A percentile compares a stretch with the other conserved stretches of the same genome.
These are phyloP conservation scores for Pogonognathellus flavescens DNA, from an alignment of 1,140 invertebrate genomes.

Conservation along the genomic window DNA sequence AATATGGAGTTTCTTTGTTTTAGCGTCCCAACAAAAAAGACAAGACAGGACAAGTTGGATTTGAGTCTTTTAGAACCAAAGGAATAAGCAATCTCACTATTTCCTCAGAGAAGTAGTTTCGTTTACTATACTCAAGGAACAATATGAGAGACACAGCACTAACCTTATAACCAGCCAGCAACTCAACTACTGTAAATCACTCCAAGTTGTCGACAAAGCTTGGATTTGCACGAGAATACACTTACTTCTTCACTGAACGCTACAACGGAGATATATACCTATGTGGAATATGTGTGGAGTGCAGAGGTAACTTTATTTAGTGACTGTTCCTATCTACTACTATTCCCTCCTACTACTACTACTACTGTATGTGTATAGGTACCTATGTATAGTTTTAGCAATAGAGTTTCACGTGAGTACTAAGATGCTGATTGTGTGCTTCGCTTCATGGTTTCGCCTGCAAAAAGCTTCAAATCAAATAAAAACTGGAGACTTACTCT, in stretches of 20 bases:
- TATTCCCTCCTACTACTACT: no score
- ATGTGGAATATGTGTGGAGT: neutral
- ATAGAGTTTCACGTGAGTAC: constrained; percentile 5
- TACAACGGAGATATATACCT: neutral
- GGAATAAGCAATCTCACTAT: constrained; percentile 1
- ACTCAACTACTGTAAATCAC: constrained; percentile 39
- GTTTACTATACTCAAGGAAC: neutral
- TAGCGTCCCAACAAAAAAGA: neutral
- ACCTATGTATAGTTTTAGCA: constrained; percentile 3
- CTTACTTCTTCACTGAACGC: neutral
- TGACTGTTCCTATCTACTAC: neutral
- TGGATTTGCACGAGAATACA: constrained; percentile 41
- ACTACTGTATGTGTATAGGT: neutral
- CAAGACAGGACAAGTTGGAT: constrained; percentile 16
- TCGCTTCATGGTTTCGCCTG: constrained; percentile 9
- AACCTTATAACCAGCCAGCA: neutral
- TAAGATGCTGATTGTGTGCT: constrained; percentile 36
- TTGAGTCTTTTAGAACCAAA: constrained; percentile 18
- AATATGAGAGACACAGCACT: no score
- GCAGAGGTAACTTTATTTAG: neutral
- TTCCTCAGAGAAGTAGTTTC: neutral
- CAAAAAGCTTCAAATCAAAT: constrained; percentile 18
- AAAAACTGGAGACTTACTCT: constrained; percentile 10
- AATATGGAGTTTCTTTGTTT: constrained; percentile 34
- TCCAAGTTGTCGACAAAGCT: constrained; percentile 36